These are phyloP conservation scores for Calephelis nemesis DNA, from an alignment of 1,140 invertebrate species.

Conservation along the genomic window DNA sequence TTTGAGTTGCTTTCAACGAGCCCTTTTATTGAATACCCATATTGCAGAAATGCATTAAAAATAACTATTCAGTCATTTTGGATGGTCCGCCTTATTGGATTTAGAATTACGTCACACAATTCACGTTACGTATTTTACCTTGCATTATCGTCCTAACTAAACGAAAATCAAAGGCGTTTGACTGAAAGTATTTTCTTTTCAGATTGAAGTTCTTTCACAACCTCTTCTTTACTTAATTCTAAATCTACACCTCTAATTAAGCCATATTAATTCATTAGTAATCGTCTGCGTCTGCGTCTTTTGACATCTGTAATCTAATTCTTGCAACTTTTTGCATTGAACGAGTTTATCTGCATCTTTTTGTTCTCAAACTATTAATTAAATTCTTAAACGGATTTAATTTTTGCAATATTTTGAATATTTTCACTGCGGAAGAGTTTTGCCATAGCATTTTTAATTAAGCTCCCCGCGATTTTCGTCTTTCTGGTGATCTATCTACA, in stretches of 20 bases:
- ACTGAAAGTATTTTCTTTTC: background rate
- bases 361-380: slow-evolving; percentile 1
- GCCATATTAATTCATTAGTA: background rate
- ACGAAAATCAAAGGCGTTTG: background rate
- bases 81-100: too few species aligned
- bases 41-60: too few species aligned
- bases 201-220: background rate
- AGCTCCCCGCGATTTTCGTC: background rate
- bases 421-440: slow-evolving; percentile 2
- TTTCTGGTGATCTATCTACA: background rate
- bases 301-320: slow-evolving; percentile 1
- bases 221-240: slow-evolving; percentile 2
- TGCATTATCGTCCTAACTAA: too few species aligned
- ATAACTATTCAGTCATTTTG: too few species aligned
- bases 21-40: too few species aligned
- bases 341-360: slow-evolving; percentile 1
- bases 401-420: background rate
- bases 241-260: background rate
- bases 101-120: too few species aligned
- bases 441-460: background rate
- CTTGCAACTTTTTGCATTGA: background rate
- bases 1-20: too few species aligned
- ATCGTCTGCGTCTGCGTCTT: background rate
- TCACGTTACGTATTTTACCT: too few species aligned
- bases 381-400: background rate